Evolutionary conservation across 2,888 invertebrate species (phyloP), one percentile per base, ranked within the genome.

Genomic region (Tetragonula carbonaria): DNA sequence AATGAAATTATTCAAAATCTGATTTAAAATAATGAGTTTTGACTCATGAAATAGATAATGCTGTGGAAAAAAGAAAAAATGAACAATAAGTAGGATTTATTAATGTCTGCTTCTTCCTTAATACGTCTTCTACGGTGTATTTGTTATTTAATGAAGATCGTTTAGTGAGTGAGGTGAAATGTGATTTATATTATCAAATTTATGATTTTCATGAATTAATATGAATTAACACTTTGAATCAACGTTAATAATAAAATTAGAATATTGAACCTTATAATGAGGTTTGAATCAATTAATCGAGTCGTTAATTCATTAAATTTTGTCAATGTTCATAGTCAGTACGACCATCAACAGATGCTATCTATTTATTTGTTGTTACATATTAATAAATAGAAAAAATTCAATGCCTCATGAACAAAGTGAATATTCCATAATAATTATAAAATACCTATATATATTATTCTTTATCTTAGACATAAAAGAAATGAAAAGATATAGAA

Each of bases 351-450:
- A 92, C 92, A 93, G 92, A 94, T 94, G 92, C 93, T 93, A 92
- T 92, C 91, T 93, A 93, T 94, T 93, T 94, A 93, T 94, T 94
- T 93, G 93, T 94, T 93, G 93, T 93, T 93, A 92, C 86, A 91
- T 93, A 93, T 92, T 93, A 93, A 92, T 93, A 91, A 92, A 92
- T 88, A 92, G 91, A 91, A 86, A 87, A 85, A 92, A 85, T 82
- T 88, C 89, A 90, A 88, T 91, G 86, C 90, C 91, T 92, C 91
- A 91, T 91, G 88, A 90, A 91, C 89, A 91, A 90, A 93, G 92
- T 92, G 91, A 91, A 92, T 93, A 92, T 92, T 93, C 92, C 92
- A 92, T 93, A 91, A 91, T 93, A 90, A 91, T 91, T 93, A 91
- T 93, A 93, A 92, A 92, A 91, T 92, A 92, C 91, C 91, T 93